Base-by-base conservation (phyloP, 2,113 vertebrate genomes). In the Zingel zingel region DNA sequence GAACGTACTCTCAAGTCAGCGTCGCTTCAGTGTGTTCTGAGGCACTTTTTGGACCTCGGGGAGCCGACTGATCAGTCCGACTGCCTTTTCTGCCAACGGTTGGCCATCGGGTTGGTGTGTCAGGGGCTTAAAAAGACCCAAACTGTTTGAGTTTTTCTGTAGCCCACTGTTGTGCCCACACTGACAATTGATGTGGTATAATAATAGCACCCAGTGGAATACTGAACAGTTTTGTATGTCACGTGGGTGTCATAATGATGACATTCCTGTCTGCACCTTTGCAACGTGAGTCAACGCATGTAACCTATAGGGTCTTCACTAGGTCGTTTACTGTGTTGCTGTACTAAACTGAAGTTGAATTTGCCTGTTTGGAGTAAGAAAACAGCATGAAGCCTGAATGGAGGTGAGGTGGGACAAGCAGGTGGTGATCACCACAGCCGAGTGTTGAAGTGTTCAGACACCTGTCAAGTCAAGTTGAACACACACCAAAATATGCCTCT, bases 201-300 rank as follows among this genome's bases (percentile, higher is more conserved):
- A 70, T 73, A 59, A 74, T 84, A 86, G 86, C 65, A 75, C 45
- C 30, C 73, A 73, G 1, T 59, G 12, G 68, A 36, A 54, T 64
- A 81, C 21, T 47, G 8, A 61, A 43, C 33, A 65, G 36, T 72
- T 82, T 75, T 78, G 56, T 77, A 4, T 77, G 84, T 57, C 83
- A 82, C 77, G 48, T 50, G 53, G 5, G 11, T 45, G 74, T 83
- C 36, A 33, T 54, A 56, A 70, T 62, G 21, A 74, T 21, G 16
- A 45, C 6, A 61, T 84, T 73, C 59, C 30, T 77, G 66, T 81
- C 67, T 72, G 43, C 66, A 78, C n/a, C 0, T 77, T 72, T 69
- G 23, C 53, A 69, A 81, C 75, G 72, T 68, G 63, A 64, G 58
- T 74, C 81, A 86, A 50, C 33, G 10, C 47, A 10, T 23, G 59